These are phyloP conservation scores for Lagopus muta DNA, from an alignment of 2,113 vertebrate species.

Conservation along the genomic window DNA sequence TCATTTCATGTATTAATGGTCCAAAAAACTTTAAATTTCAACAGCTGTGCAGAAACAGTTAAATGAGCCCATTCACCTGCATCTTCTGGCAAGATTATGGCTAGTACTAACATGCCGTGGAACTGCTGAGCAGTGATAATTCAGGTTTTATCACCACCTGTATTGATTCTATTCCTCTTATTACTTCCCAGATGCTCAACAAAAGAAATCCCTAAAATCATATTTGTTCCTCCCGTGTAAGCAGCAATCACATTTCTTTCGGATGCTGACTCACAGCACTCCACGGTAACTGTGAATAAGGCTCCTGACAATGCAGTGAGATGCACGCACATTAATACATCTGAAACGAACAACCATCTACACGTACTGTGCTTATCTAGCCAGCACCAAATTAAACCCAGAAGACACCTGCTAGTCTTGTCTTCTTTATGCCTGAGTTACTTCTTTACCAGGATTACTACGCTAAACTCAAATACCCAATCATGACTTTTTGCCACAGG, in stretches of 20 bases:
- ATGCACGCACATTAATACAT: neutral
- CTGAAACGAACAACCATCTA: neutral
- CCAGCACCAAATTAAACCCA: neutral
- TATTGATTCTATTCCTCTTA: neutral
- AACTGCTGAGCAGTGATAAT: neutral
- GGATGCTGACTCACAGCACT: neutral
- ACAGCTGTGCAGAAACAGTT: neutral
- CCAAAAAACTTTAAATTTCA: neutral
- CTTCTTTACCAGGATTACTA: neutral
- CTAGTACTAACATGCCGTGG: neutral
- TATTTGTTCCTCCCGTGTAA: neutral
- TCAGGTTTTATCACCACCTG: slow-evolving; percentile 9
- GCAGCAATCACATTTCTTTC: neutral
- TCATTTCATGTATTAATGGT: neutral
- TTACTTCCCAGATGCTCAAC: slow-evolving; percentile 33
- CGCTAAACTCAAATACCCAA: neutral
- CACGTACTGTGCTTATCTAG: neutral
- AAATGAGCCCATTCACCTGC: neutral
- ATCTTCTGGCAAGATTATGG: neutral
- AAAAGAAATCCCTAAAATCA: neutral
- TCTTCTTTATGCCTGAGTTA: neutral
- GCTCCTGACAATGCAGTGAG: neutral
- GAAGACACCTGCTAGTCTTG: neutral
- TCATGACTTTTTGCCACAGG: neutral
- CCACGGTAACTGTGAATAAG: neutral